Evolutionary conservation across 2,113 vertebrate genomes (phyloP).

Genomic region (Datnioides undecimradiatus): DNA sequence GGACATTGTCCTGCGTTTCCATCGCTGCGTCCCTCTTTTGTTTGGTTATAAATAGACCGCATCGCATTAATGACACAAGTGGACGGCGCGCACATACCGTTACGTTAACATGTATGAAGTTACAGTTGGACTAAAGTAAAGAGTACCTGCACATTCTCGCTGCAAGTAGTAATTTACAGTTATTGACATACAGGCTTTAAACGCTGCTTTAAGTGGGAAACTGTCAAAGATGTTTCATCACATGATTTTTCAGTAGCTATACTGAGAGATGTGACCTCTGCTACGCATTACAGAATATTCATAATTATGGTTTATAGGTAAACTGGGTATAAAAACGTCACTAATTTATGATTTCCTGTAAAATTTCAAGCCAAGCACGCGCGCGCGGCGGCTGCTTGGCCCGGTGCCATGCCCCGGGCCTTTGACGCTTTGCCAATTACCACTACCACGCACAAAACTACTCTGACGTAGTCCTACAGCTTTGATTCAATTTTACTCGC

Average conservation of each 20-base stretch:
- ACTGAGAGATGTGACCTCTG: neutral
- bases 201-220: neutral
- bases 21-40: constrained; percentile 66
- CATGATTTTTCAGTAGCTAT: neutral
- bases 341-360: constrained; percentile 2
- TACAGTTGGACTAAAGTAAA: neutral
- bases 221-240: neutral
- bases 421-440: constrained; percentile 65
- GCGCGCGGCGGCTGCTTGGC: constrained; percentile 40
- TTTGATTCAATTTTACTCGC: constrained; percentile 79
- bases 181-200: neutral
- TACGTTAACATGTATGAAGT: constrained; percentile 17
- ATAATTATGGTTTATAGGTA: no score
- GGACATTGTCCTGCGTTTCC: constrained; percentile 67
- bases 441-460: constrained; percentile 26
- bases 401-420: constrained; percentile 39
- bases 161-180: neutral
- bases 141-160: neutral
- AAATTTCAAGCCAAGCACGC: neutral
- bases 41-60: constrained; percentile 58
- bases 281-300: neutral
- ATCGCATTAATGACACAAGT: constrained; percentile 51
- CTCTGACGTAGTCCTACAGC: constrained; percentile 66
- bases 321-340: neutral
- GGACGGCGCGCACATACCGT: constrained; percentile 22